These are phyloP conservation scores for Myotis davidii DNA, from an alignment of 2,113 vertebrate species.

Conservation along the genomic window DNA sequence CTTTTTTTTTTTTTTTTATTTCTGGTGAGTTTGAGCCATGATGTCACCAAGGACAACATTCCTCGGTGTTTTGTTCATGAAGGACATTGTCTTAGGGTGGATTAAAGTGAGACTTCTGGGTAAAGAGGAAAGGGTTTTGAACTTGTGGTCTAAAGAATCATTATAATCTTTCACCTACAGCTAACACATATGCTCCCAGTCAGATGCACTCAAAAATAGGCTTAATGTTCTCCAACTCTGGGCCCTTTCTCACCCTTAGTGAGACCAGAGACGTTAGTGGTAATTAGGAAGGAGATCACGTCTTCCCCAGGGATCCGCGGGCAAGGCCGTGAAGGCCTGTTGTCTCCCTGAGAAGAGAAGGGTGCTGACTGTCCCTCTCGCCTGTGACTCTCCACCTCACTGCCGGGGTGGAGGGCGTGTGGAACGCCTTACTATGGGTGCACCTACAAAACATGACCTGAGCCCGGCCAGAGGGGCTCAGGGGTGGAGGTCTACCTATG, in stretches of 20 bases:
- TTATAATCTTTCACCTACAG: background rate
- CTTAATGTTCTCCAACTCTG: rapidly evolving
- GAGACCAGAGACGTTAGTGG: background rate
- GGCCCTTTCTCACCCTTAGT: background rate
- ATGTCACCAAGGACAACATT: rapidly evolving
- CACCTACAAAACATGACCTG: background rate
- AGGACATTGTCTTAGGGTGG: background rate
- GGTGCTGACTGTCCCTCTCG: rapidly evolving
- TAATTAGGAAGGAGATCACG: rapidly evolving
- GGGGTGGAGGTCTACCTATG: no score
- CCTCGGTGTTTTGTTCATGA: background rate
- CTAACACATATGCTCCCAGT: rapidly evolving
- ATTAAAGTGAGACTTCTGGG: background rate
- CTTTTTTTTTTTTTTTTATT: background rate
- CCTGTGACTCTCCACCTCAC: rapidly evolving
- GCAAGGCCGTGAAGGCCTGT: rapidly evolving
- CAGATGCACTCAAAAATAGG: rapidly evolving
- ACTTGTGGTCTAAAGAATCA: background rate
- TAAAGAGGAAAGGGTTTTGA: background rate
- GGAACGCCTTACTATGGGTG: background rate
- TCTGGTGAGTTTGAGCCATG: background rate
- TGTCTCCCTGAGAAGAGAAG: background rate
- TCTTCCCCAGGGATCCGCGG: rapidly evolving
- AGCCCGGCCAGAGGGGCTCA: no score
- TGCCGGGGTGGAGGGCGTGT: rapidly evolving